Percentiles rank a stretch among this genome's conserved stretches.
These are phyloP conservation scores for Platycnemis pennipes DNA, from an alignment of 2,888 invertebrate genomes.

Conservation along the genomic window DNA sequence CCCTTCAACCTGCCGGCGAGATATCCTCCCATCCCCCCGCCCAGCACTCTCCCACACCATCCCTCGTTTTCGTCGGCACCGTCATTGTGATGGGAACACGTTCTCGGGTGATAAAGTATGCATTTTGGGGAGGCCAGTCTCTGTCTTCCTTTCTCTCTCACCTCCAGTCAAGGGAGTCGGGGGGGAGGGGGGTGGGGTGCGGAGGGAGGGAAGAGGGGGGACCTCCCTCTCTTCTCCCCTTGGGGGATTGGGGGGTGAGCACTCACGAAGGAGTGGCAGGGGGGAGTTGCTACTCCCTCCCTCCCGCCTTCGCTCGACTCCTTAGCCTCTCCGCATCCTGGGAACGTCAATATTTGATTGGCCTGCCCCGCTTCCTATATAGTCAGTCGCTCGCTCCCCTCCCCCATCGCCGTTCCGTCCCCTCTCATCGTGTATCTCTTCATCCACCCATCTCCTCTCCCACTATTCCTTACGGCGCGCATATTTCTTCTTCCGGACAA, in stretches of 20 bases:
- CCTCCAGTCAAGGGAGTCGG: too few species aligned
- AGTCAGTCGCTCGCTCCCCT: background rate
- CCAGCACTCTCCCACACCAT: background rate
- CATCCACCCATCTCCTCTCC: background rate
- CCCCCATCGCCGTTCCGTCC: background rate
- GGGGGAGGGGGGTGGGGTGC: background rate
- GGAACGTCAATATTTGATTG: slow-evolving; percentile 68
- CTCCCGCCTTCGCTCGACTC: slow-evolving; percentile 13
- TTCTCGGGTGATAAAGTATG: slow-evolving; percentile 65
- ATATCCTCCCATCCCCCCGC: background rate
- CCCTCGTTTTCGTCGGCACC: slow-evolving; percentile 8
- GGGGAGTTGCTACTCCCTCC: background rate
- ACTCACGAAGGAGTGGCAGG: background rate
- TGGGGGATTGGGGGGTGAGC: background rate
- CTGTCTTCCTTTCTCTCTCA: background rate
- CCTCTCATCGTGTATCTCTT: background rate
- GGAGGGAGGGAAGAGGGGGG: slow-evolving; percentile 16
- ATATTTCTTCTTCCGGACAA: background rate
- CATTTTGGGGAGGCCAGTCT: slow-evolving; percentile 36
- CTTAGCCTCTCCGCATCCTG: slow-evolving; percentile 57
- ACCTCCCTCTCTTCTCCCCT: background rate
- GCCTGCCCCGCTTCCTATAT: slow-evolving; percentile 24
- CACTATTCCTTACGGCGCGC: background rate
- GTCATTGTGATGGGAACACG: slow-evolving; percentile 63
- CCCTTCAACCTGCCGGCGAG: background rate